Base-by-base conservation (phyloP, 2,888 invertebrate genomes). In the Macrosoma leucophasiata region DNA sequence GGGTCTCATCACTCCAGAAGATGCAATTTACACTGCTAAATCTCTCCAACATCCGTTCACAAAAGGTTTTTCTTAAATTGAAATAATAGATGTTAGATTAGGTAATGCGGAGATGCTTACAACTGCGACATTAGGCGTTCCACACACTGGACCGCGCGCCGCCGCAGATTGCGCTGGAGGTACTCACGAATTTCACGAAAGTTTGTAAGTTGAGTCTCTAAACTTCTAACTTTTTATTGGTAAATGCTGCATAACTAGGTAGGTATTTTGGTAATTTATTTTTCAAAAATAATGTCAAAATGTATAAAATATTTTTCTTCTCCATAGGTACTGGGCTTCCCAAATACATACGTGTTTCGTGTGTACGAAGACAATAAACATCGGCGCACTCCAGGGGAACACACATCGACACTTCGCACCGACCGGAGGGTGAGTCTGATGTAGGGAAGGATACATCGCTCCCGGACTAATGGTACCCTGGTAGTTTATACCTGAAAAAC, bases 311-410 rank as follows among this genome's bases (percentile, higher is more conserved):
- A 4, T 21, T 6, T 17, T 27, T 28, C 11, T 24, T 15, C 23
- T 38, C 62, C 58, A 29, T 74, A 92, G 92, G 85, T 91, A 5
- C 64, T 70, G 8, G 88, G 89, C 5, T 90, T 92, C 57, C 76
- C 86, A 4, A 84, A 91, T 55, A 89, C 90, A 21, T 93, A 91
- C 66, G 67, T 89, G 13, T 88, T 92, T 70, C 66, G 85, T 33
- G 89, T 88, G 54, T 77, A 84, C 46, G 82, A 86, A 51, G 88
- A 87, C 43, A 86, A 84, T 10, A 77, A 76, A 43, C 70, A 88
- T 33, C 84, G 88, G 15, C 89, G 90, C 62, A 75, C 90, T 53
- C 87, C 87, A 24, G 73, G 82, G 13, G 43, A 41, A 14, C 70
- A 79, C 50, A 86, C 85, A 25, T 79, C 72, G 50, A 73, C 79